phyloP scores from a whole-genome alignment of 2,797 vertebrate species.

The Pseudochirops cupreus region DNA sequence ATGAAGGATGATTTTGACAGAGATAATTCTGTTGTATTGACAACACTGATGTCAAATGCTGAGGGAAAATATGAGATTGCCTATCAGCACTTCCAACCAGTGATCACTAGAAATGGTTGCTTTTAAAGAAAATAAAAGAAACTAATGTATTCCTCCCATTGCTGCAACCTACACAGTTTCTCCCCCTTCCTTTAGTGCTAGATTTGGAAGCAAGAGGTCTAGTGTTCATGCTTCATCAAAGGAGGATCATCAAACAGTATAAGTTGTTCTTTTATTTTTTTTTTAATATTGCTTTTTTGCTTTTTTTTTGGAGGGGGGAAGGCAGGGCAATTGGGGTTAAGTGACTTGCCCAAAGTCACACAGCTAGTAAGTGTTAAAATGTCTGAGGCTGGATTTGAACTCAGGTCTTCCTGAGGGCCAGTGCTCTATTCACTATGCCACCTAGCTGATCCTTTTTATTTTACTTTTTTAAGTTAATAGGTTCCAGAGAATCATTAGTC shows the following conservation, averaged over 20 bases:
- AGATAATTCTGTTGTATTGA: conserved; percentile 77
- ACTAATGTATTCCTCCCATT: conserved; percentile 46
- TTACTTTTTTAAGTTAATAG: conserved; percentile 82
- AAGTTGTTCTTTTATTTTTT: conserved; percentile 55
- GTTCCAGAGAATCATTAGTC: conserved; percentile 81
- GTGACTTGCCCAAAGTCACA: too few relatives aligned
- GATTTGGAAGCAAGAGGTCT: conserved; percentile 68
- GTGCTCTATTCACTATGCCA: too few relatives aligned
- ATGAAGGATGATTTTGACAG: conserved; percentile 80
- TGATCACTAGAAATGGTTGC: conserved; percentile 72
- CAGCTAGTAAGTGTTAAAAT: too few relatives aligned
- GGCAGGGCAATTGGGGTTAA: too few relatives aligned
- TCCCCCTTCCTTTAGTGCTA: conserved; percentile 55
- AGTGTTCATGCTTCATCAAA: conserved; percentile 85
- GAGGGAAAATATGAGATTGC: conserved; percentile 72
- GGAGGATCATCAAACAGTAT: conserved; percentile 82
- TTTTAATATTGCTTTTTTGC: too few relatives aligned
- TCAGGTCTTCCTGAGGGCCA: too few relatives aligned
- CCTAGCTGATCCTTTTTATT: too few relatives aligned
- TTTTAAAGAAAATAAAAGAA: conserved; percentile 69
- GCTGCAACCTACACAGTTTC: background rate
- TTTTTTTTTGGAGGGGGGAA: too few relatives aligned
- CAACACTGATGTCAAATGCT: conserved; percentile 72
- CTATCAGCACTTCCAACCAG: conserved; percentile 74
- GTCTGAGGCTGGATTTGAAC: too few relatives aligned